A percentile compares a stretch with the other conserved stretches of the same genome.
These are phyloP conservation scores for Muscicapa striata DNA, from an alignment of 2,797 vertebrate genomes.

Conservation along the genomic window DNA sequence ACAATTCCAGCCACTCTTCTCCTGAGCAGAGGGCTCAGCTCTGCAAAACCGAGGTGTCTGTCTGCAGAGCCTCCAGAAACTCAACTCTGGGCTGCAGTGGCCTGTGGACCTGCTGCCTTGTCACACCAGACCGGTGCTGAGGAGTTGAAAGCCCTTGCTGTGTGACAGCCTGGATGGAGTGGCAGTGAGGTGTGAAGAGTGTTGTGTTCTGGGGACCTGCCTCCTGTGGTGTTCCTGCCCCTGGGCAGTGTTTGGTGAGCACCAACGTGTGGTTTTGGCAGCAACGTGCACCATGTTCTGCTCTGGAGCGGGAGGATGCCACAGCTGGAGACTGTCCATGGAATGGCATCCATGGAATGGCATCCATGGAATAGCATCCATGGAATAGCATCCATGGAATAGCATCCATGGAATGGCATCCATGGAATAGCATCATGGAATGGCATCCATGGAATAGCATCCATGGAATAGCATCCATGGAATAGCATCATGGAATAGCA, in stretches of 20 bases:
- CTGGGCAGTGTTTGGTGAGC: accelerated
- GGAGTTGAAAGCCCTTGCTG: neutral
- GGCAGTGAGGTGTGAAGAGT: neutral
- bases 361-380: too few relatives aligned
- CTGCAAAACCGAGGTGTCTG: neutral
- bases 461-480: too few relatives aligned
- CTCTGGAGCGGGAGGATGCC: neutral
- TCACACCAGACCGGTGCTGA: neutral
- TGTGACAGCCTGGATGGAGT: neutral
- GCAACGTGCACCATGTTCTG: neutral
- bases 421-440: too few relatives aligned
- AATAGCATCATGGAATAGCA: too few relatives aligned
- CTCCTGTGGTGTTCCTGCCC: neutral
- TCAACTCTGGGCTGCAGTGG: accelerated
- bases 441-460: too few relatives aligned
- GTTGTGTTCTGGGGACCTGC: neutral
- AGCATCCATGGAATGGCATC: too few relatives aligned
- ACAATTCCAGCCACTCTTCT: neutral
- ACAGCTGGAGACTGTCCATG: neutral
- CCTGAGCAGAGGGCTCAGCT: neutral
- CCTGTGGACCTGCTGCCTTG: neutral
- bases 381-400: too few relatives aligned
- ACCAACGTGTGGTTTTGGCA: neutral
- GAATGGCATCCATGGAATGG: too few relatives aligned
- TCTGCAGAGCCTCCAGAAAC: neutral